A percentile compares a stretch with the other conserved stretches of the same genome.
phyloP scores from a whole-genome alignment of 2,113 vertebrate species.

The Tachycineta bicolor region DNA sequence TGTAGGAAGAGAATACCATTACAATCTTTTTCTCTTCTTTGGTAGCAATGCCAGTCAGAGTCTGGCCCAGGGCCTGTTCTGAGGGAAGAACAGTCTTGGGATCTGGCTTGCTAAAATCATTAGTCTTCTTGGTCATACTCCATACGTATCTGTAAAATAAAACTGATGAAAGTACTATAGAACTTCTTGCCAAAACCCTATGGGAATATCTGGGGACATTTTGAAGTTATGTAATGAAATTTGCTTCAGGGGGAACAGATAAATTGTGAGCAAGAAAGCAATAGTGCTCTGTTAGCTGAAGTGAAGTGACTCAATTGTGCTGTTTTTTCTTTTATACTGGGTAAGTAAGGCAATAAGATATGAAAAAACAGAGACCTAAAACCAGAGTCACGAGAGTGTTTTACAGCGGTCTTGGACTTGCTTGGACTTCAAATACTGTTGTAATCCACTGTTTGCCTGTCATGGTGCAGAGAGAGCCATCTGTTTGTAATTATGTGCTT shows the following conservation, averaged over 20 bases:
- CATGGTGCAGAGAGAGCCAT: neutral
- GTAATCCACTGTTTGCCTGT: neutral
- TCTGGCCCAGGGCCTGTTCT: neutral
- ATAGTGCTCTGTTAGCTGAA: neutral
- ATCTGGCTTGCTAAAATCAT: neutral
- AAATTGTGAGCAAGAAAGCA: neutral
- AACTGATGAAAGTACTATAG: neutral
- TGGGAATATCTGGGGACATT: neutral
- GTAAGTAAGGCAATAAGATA: neutral
- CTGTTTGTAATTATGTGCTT: neutral
- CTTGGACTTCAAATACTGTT: neutral
- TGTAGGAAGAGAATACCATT: neutral
- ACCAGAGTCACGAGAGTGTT: neutral
- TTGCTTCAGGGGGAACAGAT: neutral
- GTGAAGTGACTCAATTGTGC: neutral
- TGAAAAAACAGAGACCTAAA: neutral
- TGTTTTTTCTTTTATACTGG: neutral
- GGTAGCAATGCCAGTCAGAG: neutral
- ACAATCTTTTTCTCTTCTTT: neutral
- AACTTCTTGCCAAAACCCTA: neutral
- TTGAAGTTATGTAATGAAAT: neutral
- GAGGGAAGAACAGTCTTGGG: neutral
- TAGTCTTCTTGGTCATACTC: neutral
- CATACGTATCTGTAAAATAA: neutral
- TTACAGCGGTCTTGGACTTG: neutral